phyloP scores from a whole-genome alignment of 2,888 invertebrate genomes.

The Sussaba pulchella region DNA sequence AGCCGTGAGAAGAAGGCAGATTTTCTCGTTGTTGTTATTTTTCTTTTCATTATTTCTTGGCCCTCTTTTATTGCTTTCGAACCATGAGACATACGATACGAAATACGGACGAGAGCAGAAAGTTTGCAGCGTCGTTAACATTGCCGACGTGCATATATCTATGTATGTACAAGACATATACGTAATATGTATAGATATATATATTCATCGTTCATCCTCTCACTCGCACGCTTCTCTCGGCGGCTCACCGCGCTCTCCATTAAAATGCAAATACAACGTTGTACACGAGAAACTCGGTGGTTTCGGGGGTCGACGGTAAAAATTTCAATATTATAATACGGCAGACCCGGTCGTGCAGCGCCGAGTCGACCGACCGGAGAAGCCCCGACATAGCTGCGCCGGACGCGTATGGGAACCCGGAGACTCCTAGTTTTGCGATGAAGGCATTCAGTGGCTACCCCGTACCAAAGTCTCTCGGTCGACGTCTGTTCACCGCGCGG shows the following conservation, averaged over 20 bases:
- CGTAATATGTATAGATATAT: too few species aligned
- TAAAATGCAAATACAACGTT: conserved; percentile 77
- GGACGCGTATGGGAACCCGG: conserved; percentile 62
- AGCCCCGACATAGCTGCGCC: conserved; percentile 32
- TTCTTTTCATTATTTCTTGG: conserved; percentile 20
- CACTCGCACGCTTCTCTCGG: conserved; percentile 65
- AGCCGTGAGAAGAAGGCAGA: conserved; percentile 54
- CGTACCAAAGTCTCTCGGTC: background rate
- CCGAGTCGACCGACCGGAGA: conserved; percentile 56
- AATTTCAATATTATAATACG: conserved; percentile 80
- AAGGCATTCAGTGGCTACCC: conserved; percentile 14
- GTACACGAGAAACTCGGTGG: conserved; percentile 70
- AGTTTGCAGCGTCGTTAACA: conserved; percentile 47
- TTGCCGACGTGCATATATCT: conserved; percentile 25
- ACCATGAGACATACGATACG: conserved; percentile 61
- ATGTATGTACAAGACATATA: too few species aligned
- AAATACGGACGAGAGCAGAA: conserved; percentile 14
- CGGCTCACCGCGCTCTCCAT: conserved; percentile 70
- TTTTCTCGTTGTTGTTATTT: conserved; percentile 45
- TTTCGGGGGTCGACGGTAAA: conserved; percentile 72
- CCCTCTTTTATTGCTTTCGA: conserved; percentile 44
- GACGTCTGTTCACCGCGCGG: conserved; percentile 45
- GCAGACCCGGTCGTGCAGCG: conserved; percentile 13
- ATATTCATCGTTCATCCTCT: conserved; percentile 23
- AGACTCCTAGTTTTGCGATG: conserved; percentile 32